A percentile compares a stretch with the other conserved stretches of the same genome.
phyloP scores from a whole-genome alignment of 1,140 invertebrate species.

The Lanistes nyassanus region DNA sequence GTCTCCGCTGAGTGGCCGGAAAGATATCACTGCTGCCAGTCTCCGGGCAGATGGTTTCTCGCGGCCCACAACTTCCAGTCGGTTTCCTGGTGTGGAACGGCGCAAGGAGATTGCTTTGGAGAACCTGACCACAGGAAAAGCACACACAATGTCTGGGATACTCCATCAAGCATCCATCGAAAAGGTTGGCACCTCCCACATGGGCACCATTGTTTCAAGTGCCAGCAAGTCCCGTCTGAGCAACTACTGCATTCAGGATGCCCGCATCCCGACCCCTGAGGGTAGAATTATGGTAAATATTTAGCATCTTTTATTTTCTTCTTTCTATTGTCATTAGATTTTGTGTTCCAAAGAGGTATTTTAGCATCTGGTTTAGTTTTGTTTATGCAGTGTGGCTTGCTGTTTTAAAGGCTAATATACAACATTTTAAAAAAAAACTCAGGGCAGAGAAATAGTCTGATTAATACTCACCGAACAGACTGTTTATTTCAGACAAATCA shows the following conservation, averaged over 20 bases:
- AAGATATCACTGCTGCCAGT: conserved; percentile 49
- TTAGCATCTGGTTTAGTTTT: no score
- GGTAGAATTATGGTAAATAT: conserved; percentile 45
- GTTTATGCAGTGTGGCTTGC: neutral
- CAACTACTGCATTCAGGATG: conserved; percentile 53
- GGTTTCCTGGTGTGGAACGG: conserved; percentile 50
- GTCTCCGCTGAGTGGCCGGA: conserved; percentile 47
- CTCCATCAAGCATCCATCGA: conserved; percentile 63
- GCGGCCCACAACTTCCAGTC: conserved; percentile 50
- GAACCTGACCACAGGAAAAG: conserved; percentile 61
- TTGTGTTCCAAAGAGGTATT: no score
- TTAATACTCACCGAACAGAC: no score
- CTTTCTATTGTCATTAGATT: neutral
- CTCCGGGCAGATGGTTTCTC: conserved; percentile 52
- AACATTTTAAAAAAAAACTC: no score
- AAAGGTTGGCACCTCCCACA: conserved; percentile 61
- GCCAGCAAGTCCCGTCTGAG: conserved; percentile 55
- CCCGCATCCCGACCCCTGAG: conserved; percentile 59
- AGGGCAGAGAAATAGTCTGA: no score
- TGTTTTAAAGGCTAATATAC: no score
- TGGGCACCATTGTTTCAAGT: conserved; percentile 57
- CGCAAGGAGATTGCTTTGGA: conserved; percentile 62
- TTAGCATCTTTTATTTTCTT: conserved; percentile 36
- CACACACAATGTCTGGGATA: conserved; percentile 62
- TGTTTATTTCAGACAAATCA: no score